Evolutionary conservation across 2,797 vertebrate species (phyloP), one percentile per base, ranked within the genome.

Genomic region (Microchirus variegatus): DNA sequence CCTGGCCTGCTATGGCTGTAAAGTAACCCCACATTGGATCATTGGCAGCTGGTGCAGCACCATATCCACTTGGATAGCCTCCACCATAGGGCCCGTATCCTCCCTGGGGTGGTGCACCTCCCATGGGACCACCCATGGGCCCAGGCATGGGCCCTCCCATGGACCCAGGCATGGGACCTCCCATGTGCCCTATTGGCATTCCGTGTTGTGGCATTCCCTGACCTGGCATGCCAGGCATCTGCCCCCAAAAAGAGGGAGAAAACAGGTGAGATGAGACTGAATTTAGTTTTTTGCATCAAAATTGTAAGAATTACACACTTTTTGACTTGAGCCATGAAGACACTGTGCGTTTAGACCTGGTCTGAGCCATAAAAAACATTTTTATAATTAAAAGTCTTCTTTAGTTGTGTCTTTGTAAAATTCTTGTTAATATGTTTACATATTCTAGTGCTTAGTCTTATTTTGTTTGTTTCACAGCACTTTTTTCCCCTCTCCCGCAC

Each of bases 21-120:
- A 96, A 96, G 80, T 94, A 97, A 6, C 88, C 80, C 93, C 92
- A 96, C 93, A 95, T 92, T 1, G 93, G 92, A 60, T 94, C 95
- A 17, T 85, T 92, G 35, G 84, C 86, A 19, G 91, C 59, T 0
- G 80, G 71, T 0, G 88, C 74, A 14, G 89, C 82, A 0, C 90
- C 86, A 3, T 82, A 95, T 10, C 73, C 54, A 5, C 85, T 89
- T 3, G 88, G 71, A 56, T 83, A 95, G 1, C 76, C 84, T 22
- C 90, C 90, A 42, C 91, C 91, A 17, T 94, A 93, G 0, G 69
- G 63, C 4, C 71, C 40, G 45, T 84, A 93, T 12, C 87, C 92
- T 46, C 80, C 90, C 13, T 78, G 83, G 10, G 80, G 66, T 14
- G 83, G 63, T 5, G 42, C 67, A 0, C 73, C 77, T 48, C 91